Percentiles rank a stretch among this genome's conserved stretches.
These are phyloP conservation scores for Sitta europaea DNA, from an alignment of 2,113 vertebrate species.

Conservation along the genomic window DNA sequence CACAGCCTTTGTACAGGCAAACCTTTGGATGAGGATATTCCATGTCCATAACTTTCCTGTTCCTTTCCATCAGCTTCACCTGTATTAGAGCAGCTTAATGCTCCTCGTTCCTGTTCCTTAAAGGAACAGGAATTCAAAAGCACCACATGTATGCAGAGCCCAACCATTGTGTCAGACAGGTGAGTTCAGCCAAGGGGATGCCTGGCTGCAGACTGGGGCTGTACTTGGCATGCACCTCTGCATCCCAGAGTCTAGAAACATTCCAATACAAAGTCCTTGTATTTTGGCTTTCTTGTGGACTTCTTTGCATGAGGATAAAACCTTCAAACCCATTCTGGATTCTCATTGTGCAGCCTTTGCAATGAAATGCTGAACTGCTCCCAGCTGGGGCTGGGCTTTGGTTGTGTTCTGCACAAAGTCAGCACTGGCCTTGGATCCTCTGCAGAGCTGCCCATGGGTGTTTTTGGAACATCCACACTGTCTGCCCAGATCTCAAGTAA, in stretches of 20 bases:
- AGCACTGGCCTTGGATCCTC: not conserved
- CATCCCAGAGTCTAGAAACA: not conserved
- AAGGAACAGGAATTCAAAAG: not conserved
- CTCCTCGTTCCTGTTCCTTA: too few species aligned
- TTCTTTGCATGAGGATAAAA: not conserved
- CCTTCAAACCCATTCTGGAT: not conserved
- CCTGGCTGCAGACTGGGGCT: not conserved
- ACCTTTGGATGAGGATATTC: not conserved
- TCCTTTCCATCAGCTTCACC: not conserved
- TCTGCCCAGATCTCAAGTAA: not conserved
- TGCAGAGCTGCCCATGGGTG: not conserved
- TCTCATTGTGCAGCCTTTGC: not conserved
- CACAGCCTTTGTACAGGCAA: not conserved
- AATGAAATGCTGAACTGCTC: not conserved
- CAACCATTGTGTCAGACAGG: not conserved
- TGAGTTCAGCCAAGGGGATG: not conserved
- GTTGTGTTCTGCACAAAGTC: accelerated
- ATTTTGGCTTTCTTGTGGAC: not conserved
- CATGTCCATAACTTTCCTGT: not conserved
- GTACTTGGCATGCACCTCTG: not conserved
- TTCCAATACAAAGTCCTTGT: not conserved
- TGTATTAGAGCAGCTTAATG: not conserved
- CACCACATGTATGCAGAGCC: not conserved
- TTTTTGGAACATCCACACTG: not conserved
- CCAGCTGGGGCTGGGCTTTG: not conserved